A percentile compares a stretch with the other conserved stretches of the same genome.
phyloP scores from a whole-genome alignment of 2,113 vertebrate species.

The Grantiella picta region DNA sequence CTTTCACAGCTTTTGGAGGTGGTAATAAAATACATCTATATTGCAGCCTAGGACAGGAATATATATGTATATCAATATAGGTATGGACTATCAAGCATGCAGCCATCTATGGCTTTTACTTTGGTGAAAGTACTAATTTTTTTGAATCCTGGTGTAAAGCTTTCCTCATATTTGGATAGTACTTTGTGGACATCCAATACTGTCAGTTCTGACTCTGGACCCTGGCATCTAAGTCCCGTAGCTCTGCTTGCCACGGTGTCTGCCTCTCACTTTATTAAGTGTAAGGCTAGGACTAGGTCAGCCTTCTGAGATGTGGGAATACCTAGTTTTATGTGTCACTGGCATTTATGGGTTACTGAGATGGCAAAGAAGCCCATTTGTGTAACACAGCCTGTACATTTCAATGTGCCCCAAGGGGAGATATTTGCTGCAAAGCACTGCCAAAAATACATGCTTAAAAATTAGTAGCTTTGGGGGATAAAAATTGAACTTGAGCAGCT shows the following conservation, averaged over 20 bases:
- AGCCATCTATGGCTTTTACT: background rate
- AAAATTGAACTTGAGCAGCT: constrained; percentile 42
- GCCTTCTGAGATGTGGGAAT: background rate
- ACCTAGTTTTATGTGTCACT: background rate
- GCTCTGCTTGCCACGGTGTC: accelerated
- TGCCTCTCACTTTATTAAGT: background rate
- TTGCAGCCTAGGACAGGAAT: background rate
- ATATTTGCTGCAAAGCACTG: background rate
- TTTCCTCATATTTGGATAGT: background rate
- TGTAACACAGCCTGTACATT: background rate
- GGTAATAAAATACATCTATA: too few species aligned
- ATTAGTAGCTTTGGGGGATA: constrained; percentile 44
- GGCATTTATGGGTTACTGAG: background rate
- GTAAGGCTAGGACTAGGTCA: background rate
- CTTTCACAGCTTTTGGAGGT: too few species aligned
- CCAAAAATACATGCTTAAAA: constrained; percentile 40
- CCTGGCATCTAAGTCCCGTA: background rate
- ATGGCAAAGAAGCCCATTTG: background rate
- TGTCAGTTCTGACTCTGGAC: background rate
- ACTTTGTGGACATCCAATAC: background rate
- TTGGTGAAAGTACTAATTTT: background rate
- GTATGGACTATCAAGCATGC: background rate
- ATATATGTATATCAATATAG: accelerated
- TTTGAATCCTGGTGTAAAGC: background rate
- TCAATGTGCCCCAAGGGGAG: background rate